Evolutionary conservation across 2,113 vertebrate genomes (phyloP).

Genomic region (Nycticorax nycticorax): DNA sequence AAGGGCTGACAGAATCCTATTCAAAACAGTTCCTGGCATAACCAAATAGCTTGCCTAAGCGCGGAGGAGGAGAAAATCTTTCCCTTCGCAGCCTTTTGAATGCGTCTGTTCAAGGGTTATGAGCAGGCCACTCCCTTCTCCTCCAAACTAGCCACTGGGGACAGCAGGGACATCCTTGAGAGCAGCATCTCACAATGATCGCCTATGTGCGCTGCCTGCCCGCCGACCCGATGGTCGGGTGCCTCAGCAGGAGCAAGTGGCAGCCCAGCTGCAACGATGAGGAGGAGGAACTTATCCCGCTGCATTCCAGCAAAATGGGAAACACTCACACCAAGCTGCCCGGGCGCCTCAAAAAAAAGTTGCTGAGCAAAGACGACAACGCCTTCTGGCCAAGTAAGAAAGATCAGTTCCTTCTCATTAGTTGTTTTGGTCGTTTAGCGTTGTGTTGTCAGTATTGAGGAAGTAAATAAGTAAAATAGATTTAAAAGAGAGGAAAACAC

Average conservation of each 20-base stretch:
- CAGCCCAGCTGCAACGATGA: slow-evolving; percentile 76
- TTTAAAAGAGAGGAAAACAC: not conserved
- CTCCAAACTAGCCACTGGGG: slow-evolving; percentile 56
- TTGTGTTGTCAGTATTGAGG: not conserved
- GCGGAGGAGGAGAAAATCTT: not conserved
- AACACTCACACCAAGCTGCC: slow-evolving; percentile 72
- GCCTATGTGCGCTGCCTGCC: slow-evolving; percentile 83
- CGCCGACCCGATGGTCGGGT: slow-evolving; percentile 76
- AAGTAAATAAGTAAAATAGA: not conserved
- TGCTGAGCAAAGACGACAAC: slow-evolving; percentile 76
- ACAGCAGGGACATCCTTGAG: slow-evolving; percentile 64
- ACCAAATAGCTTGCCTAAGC: not conserved
- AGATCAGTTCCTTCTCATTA: not conserved
- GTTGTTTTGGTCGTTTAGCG: not conserved
- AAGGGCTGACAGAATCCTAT: not conserved
- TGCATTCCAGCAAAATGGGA: slow-evolving; percentile 77
- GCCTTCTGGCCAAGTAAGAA: slow-evolving; percentile 85
- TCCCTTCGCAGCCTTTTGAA: not conserved
- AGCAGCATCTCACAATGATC: slow-evolving; percentile 78
- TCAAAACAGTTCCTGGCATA: not conserved
- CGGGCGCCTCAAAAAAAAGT: slow-evolving; percentile 74
- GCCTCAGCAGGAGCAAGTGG: slow-evolving; percentile 77
- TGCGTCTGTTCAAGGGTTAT: not conserved
- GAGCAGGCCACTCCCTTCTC: slow-evolving; percentile 61
- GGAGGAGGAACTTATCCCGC: slow-evolving; percentile 70